Percentiles rank a stretch among this genome's conserved stretches.
Evolutionary conservation across 2,113 vertebrate genomes (phyloP).

Genomic region (Campylorhamphus procurvoides): DNA sequence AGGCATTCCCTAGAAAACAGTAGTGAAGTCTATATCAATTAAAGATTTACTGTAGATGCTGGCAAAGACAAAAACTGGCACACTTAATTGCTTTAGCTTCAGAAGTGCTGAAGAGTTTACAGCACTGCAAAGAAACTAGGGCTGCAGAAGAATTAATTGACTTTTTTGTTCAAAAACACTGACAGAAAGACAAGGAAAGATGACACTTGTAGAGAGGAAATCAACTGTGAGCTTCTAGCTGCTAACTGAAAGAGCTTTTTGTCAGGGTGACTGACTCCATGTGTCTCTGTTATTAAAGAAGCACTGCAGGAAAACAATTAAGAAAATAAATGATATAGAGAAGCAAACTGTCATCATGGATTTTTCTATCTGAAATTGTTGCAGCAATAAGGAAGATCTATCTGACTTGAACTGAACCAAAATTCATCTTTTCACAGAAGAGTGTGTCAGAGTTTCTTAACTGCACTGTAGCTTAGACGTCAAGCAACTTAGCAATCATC

Average conservation of each 20-base stretch:
- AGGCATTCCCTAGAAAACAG: background rate
- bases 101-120: background rate
- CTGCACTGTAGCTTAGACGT: background rate
- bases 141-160: background rate
- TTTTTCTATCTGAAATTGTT: slow-evolving; percentile 6
- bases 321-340: background rate
- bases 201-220: background rate
- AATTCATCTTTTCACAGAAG: background rate
- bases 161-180: background rate
- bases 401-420: background rate
- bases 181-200: background rate
- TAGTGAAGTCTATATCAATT: background rate
- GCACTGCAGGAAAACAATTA: background rate
- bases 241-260: background rate
- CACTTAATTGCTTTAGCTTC: background rate
- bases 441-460: background rate
- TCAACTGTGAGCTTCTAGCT: background rate
- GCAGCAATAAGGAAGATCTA: background rate
- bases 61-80: background rate
- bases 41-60: background rate
- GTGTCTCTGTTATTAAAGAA: background rate
- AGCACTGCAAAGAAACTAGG: background rate
- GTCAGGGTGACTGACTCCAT: background rate
- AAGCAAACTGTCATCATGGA: background rate
- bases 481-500: background rate